These are phyloP conservation scores for Crepidodera aurea DNA, from an alignment of 2,888 invertebrate species.

Conservation along the genomic window DNA sequence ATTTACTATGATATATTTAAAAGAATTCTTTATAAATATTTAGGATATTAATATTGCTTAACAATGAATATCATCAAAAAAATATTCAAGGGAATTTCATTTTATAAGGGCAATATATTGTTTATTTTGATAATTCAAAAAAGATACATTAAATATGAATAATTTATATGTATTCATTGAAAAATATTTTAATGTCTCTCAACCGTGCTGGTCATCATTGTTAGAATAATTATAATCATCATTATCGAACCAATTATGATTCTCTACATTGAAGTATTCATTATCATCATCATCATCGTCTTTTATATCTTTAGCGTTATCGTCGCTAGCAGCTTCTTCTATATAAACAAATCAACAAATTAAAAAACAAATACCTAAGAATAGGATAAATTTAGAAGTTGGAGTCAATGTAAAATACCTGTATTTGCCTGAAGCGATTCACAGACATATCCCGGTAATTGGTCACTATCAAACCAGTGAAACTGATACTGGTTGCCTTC, in stretches of 20 bases:
- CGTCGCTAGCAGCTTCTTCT: slow-evolving; percentile 16
- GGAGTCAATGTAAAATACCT: slow-evolving; percentile 12
- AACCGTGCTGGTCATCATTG: slow-evolving; percentile 14
- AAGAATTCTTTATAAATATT: too few relatives aligned
- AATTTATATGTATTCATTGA: background rate
- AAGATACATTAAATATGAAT: too few relatives aligned
- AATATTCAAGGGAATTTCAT: too few relatives aligned
- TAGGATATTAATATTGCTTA: too few relatives aligned
- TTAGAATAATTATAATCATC: background rate
- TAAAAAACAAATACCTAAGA: slow-evolving; percentile 4
- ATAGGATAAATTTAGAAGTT: slow-evolving; percentile 1
- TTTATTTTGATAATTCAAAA: too few relatives aligned
- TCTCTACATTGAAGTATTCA: slow-evolving; percentile 5
- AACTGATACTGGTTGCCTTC: background rate
- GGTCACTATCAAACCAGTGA: slow-evolving; percentile 17
- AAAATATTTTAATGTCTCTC: background rate
- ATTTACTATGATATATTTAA: too few relatives aligned
- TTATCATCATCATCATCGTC: background rate
- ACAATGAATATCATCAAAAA: too few relatives aligned
- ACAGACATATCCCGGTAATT: slow-evolving; percentile 21
- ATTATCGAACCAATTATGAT: slow-evolving; percentile 20
- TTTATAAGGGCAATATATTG: too few relatives aligned
- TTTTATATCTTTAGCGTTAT: background rate
- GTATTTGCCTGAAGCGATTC: slow-evolving; percentile 3
- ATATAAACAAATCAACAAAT: slow-evolving; percentile 23